phyloP scores from a whole-genome alignment of 2,888 invertebrate genomes.

The Metallyticus violacea region DNA sequence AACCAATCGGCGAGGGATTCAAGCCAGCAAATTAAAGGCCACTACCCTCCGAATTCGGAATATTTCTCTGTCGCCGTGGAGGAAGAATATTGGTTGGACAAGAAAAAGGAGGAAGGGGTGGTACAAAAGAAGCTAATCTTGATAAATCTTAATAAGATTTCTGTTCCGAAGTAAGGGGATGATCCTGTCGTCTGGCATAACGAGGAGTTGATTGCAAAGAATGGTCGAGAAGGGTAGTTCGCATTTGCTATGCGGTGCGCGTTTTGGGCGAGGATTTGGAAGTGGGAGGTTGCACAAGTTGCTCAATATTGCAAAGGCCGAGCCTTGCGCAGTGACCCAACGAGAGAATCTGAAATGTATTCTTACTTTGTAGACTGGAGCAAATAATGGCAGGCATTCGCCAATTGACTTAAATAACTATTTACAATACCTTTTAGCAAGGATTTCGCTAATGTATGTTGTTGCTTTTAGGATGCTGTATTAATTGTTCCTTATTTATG shows the following conservation, averaged over 20 bases:
- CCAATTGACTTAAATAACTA: too few species aligned
- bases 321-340: too few species aligned
- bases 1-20: neutral
- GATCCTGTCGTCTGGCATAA: neutral
- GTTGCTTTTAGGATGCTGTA: too few species aligned
- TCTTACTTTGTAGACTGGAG: too few species aligned
- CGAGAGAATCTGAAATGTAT: too few species aligned
- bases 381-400: too few species aligned
- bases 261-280: neutral
- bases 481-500: too few species aligned
- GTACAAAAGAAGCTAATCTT: neutral
- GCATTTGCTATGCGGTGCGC: neutral
- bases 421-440: too few species aligned
- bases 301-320: neutral
- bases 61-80: neutral
- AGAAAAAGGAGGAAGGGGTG: neutral
- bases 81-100: neutral
- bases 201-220: conserved; percentile 11
- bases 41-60: neutral
- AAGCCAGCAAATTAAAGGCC: neutral
- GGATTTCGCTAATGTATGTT: too few species aligned
- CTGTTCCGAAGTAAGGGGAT: neutral
- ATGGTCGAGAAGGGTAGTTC: neutral
- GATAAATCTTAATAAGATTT: conserved; percentile 8
- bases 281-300: neutral